Percentiles rank a stretch among this genome's conserved stretches.
These are phyloP conservation scores for Zeus faber DNA, from an alignment of 2,113 vertebrate genomes.

Conservation along the genomic window DNA sequence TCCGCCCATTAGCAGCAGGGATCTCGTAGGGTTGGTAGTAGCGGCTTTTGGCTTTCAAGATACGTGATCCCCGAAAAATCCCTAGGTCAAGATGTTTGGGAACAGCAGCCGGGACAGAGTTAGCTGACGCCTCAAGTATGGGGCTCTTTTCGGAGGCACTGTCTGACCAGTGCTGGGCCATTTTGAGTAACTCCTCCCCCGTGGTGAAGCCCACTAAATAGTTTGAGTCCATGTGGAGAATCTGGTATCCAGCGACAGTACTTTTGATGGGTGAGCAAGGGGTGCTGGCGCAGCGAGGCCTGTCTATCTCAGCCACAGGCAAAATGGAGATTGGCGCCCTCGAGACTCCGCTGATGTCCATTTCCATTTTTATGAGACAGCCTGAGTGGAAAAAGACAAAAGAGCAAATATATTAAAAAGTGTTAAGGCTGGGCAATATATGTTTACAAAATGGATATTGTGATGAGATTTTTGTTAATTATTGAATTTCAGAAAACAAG, in stretches of 20 bases:
- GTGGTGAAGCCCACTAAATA: conserved; percentile 94
- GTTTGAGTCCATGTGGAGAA: conserved; percentile 97
- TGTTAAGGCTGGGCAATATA: too few relatives aligned
- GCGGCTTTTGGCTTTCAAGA: conserved; percentile 86
- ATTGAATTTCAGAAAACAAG: too few relatives aligned
- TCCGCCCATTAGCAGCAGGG: conserved; percentile 83
- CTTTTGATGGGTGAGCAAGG: conserved; percentile 90
- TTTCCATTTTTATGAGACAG: conserved; percentile 85
- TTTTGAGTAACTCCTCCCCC: conserved; percentile 91
- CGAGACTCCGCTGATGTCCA: conserved; percentile 85
- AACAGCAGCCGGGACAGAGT: conserved; percentile 59
- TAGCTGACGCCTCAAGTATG: conserved; percentile 63
- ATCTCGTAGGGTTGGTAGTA: conserved; percentile 96
- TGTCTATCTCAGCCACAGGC: conserved; percentile 83
- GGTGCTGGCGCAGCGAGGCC: conserved; percentile 91
- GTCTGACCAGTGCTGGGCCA: conserved; percentile 82
- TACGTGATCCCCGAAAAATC: conserved; percentile 79
- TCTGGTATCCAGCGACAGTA: conserved; percentile 89
- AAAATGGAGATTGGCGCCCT: conserved; percentile 78
- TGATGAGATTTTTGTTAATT: too few relatives aligned
- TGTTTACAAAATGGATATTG: too few relatives aligned
- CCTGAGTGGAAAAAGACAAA: conserved; percentile 39
- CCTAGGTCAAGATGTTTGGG: conserved; percentile 82
- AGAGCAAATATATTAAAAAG: too few relatives aligned
- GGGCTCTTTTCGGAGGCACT: conserved; percentile 71